phyloP scores from a whole-genome alignment of 2,797 vertebrate genomes.

The Acrocephalus scirpaceus region DNA sequence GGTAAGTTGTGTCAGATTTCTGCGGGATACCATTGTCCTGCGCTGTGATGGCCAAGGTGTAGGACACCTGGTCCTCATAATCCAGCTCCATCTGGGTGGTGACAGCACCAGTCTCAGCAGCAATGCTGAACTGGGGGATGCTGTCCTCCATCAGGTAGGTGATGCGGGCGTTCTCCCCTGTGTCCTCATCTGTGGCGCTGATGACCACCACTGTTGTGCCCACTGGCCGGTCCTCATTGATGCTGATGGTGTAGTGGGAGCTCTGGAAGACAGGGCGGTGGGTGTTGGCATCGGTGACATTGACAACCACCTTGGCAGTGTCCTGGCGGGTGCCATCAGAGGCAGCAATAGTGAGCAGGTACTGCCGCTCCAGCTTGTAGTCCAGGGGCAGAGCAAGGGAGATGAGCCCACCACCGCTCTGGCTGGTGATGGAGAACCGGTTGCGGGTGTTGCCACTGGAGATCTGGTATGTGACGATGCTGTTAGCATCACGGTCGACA shows the following conservation, averaged over 20 bases:
- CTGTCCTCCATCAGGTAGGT: conserved; percentile 97
- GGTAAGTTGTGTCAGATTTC: conserved; percentile 96
- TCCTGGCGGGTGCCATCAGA: conserved; percentile 91
- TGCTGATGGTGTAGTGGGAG: conserved; percentile 93
- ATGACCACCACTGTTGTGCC: conserved; percentile 93
- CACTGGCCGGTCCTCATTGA: conserved; percentile 88
- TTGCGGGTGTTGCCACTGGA: conserved; percentile 94
- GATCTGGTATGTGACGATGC: conserved; percentile 95
- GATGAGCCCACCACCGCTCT: conserved; percentile 90
- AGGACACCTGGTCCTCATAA: conserved; percentile 96
- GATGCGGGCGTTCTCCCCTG: conserved; percentile 92
- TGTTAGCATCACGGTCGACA: conserved; percentile 92
- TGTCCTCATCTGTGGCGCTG: conserved; percentile 94
- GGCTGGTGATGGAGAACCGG: conserved; percentile 96
- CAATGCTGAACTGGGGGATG: conserved; percentile 94
- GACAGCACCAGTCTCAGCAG: conserved; percentile 87
- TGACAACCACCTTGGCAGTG: conserved; percentile 87
- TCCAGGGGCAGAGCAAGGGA: conserved; percentile 92
- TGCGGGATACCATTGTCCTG: conserved; percentile 95
- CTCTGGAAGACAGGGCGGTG: conserved; percentile 97
- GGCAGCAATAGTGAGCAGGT: conserved; percentile 87
- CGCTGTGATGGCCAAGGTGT: conserved; percentile 93
- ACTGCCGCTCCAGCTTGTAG: conserved; percentile 95
- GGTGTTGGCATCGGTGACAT: conserved; percentile 95
- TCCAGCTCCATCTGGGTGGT: conserved; percentile 94